A percentile compares a stretch with the other conserved stretches of the same genome.
Evolutionary conservation across 2,113 vertebrate genomes (phyloP).

Genomic region (Pantherophis guttatus): DNA sequence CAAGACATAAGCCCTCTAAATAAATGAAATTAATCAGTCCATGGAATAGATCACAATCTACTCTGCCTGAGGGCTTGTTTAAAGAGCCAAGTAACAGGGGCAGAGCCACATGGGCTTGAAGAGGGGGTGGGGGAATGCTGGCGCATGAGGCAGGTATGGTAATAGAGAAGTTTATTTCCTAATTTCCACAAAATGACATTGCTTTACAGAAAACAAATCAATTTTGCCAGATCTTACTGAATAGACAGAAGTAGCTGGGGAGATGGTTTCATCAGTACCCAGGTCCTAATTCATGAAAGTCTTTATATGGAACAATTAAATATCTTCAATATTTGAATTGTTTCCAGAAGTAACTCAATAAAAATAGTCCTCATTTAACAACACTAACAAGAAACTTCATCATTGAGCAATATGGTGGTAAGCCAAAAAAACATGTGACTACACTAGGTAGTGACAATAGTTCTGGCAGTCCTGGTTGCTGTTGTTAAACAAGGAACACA

Average conservation of each 20-base stretch:
- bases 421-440: neutral
- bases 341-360: neutral
- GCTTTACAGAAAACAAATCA: neutral
- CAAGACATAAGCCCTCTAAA: neutral
- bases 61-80: neutral
- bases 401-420: neutral
- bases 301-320: neutral
- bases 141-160: neutral
- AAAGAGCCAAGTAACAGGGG: neutral
- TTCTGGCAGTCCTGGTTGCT: neutral
- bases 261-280: neutral
- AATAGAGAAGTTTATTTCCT: neutral
- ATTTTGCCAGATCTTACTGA: neutral
- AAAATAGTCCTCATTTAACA: neutral
- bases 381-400: neutral
- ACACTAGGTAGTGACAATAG: neutral
- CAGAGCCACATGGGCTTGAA: neutral
- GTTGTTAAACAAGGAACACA: neutral
- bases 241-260: neutral
- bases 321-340: neutral
- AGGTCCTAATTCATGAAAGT: neutral
- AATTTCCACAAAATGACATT: neutral
- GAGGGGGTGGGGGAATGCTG: neutral
- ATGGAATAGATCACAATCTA: neutral
- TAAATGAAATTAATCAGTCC: neutral